Evolutionary conservation across 2,888 invertebrate genomes (phyloP).

Genomic region (Mongoloraphidia duomilia): DNA sequence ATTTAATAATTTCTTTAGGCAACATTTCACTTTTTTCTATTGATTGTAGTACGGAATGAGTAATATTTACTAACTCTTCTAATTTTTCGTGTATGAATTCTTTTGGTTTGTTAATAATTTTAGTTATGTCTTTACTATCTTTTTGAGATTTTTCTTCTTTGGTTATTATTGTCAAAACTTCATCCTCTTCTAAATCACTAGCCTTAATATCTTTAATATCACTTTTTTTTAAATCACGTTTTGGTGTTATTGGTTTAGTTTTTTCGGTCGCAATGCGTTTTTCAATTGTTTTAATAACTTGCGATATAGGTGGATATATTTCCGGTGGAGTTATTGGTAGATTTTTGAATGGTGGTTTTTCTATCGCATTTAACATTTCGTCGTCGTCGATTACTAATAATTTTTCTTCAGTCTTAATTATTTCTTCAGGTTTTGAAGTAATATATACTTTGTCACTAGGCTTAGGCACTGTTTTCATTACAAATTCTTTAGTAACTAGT

Average conservation of each 20-base stretch:
- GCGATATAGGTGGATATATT: constrained; percentile 21
- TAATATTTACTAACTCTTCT: too few relatives aligned
- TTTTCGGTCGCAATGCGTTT: constrained; percentile 20
- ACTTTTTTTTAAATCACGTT: neutral
- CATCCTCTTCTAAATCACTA: constrained; percentile 8
- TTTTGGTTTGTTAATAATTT: too few relatives aligned
- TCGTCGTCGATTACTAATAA: constrained; percentile 7
- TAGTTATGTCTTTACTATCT: too few relatives aligned
- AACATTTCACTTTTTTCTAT: too few relatives aligned
- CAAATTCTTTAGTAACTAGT: neutral
- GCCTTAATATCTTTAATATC: constrained; percentile 9
- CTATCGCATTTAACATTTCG: constrained; percentile 4
- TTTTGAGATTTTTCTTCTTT: too few relatives aligned
- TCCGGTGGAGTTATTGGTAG: constrained; percentile 11
- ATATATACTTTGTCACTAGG: too few relatives aligned
- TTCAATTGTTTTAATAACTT: constrained; percentile 24
- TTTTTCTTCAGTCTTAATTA: constrained; percentile 7
- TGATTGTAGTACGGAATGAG: too few relatives aligned
- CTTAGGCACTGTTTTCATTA: too few relatives aligned
- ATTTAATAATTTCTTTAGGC: too few relatives aligned
- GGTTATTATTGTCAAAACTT: too few relatives aligned
- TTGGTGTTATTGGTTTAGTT: constrained; percentile 1
- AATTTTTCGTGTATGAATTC: too few relatives aligned
- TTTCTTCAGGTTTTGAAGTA: constrained; percentile 2
- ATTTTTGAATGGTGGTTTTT: constrained; percentile 6